phyloP scores from a whole-genome alignment of 2,888 invertebrate genomes.

The Pocota personata region DNA sequence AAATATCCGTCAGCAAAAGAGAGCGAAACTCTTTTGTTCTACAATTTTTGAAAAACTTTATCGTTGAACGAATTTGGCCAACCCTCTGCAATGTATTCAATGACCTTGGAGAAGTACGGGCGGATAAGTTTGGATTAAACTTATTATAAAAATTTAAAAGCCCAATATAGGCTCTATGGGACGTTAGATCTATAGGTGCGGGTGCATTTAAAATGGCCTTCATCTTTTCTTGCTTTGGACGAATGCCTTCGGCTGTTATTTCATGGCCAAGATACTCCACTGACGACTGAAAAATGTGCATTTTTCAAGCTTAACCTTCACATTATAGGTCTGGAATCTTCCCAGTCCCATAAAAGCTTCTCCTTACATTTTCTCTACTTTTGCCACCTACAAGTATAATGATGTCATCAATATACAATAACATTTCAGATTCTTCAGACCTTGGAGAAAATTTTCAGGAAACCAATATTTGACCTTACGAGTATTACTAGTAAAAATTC shows the following conservation, averaged over 20 bases:
- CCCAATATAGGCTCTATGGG: slow-evolving; percentile 34
- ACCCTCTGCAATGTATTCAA: slow-evolving; percentile 22
- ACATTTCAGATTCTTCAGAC: no score
- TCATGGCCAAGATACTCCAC: not conserved
- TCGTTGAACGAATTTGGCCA: slow-evolving; percentile 45
- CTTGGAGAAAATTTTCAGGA: no score
- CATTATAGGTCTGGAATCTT: not conserved
- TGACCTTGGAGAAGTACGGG: not conserved
- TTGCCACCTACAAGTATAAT: no score
- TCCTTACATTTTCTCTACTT: not conserved
- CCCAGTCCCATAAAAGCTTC: not conserved
- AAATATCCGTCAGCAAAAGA: no score
- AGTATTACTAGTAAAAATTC: no score
- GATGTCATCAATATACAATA: no score
- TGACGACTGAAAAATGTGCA: not conserved
- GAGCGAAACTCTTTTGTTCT: no score
- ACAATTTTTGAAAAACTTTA: no score
- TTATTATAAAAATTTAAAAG: slow-evolving; percentile 45
- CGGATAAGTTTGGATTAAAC: slow-evolving; percentile 37
- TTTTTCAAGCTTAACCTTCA: no score
- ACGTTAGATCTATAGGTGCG: slow-evolving; percentile 4
- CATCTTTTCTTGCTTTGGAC: slow-evolving; percentile 34
- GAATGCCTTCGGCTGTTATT: slow-evolving; percentile 21
- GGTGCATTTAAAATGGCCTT: slow-evolving; percentile 50
- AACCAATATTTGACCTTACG: no score